A percentile compares a stretch with the other conserved stretches of the same genome.
Conservation (phyloP, 2,113 vertebrate genomes). For the Cariama cristata region DNA sequence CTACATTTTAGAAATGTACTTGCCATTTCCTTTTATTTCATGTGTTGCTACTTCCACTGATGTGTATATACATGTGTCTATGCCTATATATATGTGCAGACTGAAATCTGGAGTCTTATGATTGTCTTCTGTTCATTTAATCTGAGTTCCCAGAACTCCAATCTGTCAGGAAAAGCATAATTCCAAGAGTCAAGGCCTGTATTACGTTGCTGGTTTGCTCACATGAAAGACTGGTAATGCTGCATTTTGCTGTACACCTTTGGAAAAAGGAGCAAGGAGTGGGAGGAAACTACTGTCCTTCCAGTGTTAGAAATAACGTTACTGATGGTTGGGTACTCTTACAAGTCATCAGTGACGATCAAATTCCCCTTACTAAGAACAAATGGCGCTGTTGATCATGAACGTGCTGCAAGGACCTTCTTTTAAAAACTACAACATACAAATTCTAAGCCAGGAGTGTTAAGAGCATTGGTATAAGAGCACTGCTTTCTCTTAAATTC, state of each 20-base stretch:
- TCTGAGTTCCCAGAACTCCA: background rate
- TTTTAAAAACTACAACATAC: background rate
- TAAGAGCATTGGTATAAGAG: background rate
- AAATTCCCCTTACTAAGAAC: background rate
- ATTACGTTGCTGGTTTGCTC: background rate
- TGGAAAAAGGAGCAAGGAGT: background rate
- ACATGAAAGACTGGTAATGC: accelerated
- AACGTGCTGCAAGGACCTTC: background rate
- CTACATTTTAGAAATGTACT: background rate
- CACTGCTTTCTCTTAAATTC: background rate
- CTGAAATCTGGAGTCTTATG: background rate
- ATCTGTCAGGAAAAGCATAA: background rate
- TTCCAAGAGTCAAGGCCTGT: background rate
- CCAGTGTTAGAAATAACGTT: background rate
- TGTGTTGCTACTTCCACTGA: background rate
- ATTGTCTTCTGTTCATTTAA: background rate
- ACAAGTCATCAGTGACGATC: background rate
- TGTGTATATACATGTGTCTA: accelerated
- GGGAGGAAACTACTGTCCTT: background rate
- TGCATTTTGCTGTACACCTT: background rate
- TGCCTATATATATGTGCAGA: background rate
- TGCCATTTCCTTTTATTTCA: background rate
- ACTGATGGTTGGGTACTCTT: background rate
- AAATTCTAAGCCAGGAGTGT: background rate
- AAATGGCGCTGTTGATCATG: background rate